Conservation (phyloP, 2,797 vertebrate species). For the Gallinago nigripennis region DNA sequence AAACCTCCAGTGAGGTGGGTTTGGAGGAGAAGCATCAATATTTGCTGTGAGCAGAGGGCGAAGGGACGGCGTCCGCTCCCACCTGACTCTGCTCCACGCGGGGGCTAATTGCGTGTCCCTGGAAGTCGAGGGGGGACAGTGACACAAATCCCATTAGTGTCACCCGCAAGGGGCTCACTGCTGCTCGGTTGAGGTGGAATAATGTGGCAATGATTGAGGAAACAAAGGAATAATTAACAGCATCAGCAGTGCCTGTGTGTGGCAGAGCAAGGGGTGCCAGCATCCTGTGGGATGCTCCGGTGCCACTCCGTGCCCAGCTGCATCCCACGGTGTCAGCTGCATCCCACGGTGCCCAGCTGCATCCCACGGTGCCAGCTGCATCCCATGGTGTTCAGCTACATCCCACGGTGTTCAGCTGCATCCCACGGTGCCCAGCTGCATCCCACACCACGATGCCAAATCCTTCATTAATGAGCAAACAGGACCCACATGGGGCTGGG, state of each 20-base stretch:
- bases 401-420: too few relatives aligned
- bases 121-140: not conserved
- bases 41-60: not conserved
- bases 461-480: not conserved
- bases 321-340: too few relatives aligned
- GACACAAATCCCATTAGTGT: not conserved
- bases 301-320: not conserved
- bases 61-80: fast-evolving
- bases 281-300: fast-evolving
- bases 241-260: fast-evolving
- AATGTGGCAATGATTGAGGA: fast-evolving
- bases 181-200: not conserved
- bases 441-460: not conserved
- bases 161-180: not conserved
- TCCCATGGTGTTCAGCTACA: too few relatives aligned
- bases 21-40: not conserved
- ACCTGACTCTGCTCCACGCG: not conserved
- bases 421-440: too few relatives aligned
- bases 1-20: not conserved
- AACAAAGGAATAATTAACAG: not conserved
- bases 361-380: not conserved
- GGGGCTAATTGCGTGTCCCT: fast-evolving
- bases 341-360: too few relatives aligned
- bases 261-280: not conserved
- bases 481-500: not conserved